A percentile compares a stretch with the other conserved stretches of the same genome.
Evolutionary conservation across 2,797 vertebrate genomes (phyloP).

Genomic region (Mico argentatus): DNA sequence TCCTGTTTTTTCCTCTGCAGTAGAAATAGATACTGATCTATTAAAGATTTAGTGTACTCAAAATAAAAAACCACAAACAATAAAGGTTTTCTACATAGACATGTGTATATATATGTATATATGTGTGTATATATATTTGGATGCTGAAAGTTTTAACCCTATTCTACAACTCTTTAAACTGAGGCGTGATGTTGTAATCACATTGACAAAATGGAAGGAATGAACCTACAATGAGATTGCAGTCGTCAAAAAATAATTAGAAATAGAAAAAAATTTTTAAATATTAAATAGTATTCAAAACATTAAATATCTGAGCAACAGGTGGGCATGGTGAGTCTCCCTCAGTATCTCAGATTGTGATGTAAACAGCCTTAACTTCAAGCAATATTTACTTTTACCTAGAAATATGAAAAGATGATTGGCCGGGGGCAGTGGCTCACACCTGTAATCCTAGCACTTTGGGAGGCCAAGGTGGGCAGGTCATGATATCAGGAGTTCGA

Average conservation of each 20-base stretch:
- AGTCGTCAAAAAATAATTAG: constrained; percentile 10
- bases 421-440: no score
- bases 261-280: neutral
- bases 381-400: constrained; percentile 6
- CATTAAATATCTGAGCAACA: neutral
- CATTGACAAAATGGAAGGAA: neutral
- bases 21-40: constrained; percentile 13
- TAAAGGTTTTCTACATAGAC: neutral
- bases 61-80: constrained; percentile 42
- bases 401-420: constrained; percentile 30
- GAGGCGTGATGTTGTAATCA: neutral
- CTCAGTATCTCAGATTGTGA: neutral
- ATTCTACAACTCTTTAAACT: neutral
- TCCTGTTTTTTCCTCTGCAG: neutral
- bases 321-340: neutral
- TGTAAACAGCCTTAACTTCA: constrained; percentile 13
- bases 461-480: no score
- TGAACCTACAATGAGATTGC: neutral
- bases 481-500: no score
- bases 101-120: neutral
- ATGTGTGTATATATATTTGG: neutral
- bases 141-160: neutral
- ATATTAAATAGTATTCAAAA: constrained; percentile 44
- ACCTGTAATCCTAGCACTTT: no score
- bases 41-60: neutral